A percentile compares a stretch with the other conserved stretches of the same genome.
phyloP scores from a whole-genome alignment of 2,113 vertebrate species.

The Nestor notabilis region DNA sequence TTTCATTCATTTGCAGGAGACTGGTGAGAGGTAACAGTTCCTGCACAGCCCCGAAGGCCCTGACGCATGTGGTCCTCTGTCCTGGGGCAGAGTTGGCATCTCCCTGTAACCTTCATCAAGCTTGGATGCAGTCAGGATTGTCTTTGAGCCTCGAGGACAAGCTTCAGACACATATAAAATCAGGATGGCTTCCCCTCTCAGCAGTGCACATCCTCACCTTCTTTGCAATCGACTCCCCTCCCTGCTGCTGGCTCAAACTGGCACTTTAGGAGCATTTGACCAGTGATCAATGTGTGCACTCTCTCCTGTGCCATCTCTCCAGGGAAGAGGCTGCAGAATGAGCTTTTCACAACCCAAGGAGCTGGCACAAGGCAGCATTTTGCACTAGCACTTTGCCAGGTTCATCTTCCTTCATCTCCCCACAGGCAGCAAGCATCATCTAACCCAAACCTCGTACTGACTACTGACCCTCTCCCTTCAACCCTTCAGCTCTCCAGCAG shows the following conservation, averaged over 20 bases:
- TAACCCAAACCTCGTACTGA: background rate
- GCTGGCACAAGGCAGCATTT: background rate
- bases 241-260: background rate
- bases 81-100: background rate
- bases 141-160: background rate
- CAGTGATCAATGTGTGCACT: fast-evolving
- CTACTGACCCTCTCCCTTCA: background rate
- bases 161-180: background rate
- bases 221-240: background rate
- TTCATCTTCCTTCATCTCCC: background rate
- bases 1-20: background rate
- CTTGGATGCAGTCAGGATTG: background rate
- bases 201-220: background rate
- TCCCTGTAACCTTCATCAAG: fast-evolving
- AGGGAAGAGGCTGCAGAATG: background rate
- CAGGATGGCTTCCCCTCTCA: background rate
- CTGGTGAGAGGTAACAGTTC: background rate
- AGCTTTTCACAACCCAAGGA: background rate
- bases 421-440: background rate
- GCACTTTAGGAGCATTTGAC: fast-evolving
- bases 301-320: background rate
- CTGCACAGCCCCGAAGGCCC: background rate
- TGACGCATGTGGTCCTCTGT: fast-evolving
- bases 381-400: background rate
- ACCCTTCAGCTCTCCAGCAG: background rate